phyloP scores from a whole-genome alignment of 2,797 vertebrate species.

The Enteromius treurensis region DNA sequence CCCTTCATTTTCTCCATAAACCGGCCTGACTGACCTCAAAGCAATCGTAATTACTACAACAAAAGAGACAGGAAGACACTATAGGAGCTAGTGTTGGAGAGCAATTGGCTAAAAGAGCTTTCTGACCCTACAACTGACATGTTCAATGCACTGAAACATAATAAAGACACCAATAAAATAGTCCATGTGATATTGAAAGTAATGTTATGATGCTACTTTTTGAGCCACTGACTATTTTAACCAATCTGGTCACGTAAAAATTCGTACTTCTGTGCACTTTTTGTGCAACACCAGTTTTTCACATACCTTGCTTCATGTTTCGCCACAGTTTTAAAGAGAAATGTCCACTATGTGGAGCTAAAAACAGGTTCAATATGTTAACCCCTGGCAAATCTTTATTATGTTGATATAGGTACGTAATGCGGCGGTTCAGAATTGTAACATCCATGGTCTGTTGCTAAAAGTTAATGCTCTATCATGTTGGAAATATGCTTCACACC shows the following conservation, averaged over 20 bases:
- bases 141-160: not conserved
- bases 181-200: not conserved
- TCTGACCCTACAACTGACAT: not conserved
- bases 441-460: too few relatives aligned
- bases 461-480: too few relatives aligned
- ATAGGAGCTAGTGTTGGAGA: not conserved
- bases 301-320: too few relatives aligned
- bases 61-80: slow-evolving; percentile 16
- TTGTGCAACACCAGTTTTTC: too few relatives aligned
- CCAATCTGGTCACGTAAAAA: not conserved
- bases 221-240: not conserved
- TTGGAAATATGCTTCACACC: too few relatives aligned
- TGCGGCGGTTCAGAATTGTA: too few relatives aligned
- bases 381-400: too few relatives aligned
- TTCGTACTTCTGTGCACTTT: too few relatives aligned
- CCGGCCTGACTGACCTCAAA: slow-evolving; percentile 38
- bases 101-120: not conserved
- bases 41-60: slow-evolving; percentile 41
- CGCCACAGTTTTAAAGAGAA: too few relatives aligned
- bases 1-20: slow-evolving; percentile 41
- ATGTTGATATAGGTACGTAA: too few relatives aligned
- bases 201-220: not conserved
- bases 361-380: too few relatives aligned
- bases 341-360: too few relatives aligned
- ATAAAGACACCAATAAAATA: not conserved